Base-by-base conservation (phyloP, 2,797 vertebrate genomes). In the Urophycis tenuis region DNA sequence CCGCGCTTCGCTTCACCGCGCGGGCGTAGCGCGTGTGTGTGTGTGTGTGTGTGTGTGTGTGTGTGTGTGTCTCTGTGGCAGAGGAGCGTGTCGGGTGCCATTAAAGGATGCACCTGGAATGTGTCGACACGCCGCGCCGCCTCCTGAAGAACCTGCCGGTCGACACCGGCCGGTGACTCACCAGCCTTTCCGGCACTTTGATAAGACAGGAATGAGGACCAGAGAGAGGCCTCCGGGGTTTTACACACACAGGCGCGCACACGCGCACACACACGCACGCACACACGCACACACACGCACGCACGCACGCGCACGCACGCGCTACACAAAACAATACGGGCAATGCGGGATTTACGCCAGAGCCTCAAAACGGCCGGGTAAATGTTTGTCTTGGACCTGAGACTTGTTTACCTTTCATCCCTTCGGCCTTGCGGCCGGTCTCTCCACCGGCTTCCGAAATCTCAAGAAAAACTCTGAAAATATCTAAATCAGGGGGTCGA, bases 301-400 rank as follows among this genome's bases (percentile, higher is more conserved):
- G 5, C 35, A 36, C 35, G 11, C 35, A 36, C 36, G 12, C 36
- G 10, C 36, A 39, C 6, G 36, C 12, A 39, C 5, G 81, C 80
- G 41, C 14, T 45, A 17, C 41, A 60, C 78, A 86, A 79, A 71
- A 78, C 29, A 35, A 64, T 8, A 35, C 78, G 71, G 81, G 80
- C 74, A 83, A 64, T 73, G 67, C 15, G n/a, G 72, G 39, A 71
- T 79, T 74, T 76, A 75, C 78, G 78, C n/a, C 72, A 34, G 74
- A 36, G 53, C 73, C 53, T 31, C 14, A 70, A 49, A 35, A 79
- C 41, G 69, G 82, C 29, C 79, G 33, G 34, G 74, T 73, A 72
- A 85, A 79, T 79, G 80, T 85, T 85, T 85, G 35, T 79, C 86
- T 81, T 88, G 84, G 87, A 82, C 76, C 76, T 15, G 1, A 34